Base-by-base conservation (phyloP, 2,888 invertebrate genomes). In the Drosophila melanosoma region DNA sequence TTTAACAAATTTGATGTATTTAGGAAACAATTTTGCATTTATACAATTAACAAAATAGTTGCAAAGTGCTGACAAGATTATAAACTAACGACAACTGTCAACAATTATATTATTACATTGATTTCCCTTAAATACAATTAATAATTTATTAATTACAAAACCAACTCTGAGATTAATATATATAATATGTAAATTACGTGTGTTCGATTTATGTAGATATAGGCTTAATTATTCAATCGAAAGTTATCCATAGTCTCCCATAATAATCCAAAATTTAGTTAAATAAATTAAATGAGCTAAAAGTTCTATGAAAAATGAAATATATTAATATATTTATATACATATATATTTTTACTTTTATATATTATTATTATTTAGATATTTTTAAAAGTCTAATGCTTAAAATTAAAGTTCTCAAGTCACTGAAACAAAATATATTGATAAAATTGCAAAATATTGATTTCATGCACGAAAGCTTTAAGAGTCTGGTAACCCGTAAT, bases 391-490 rank as follows among this genome's bases (percentile, higher is more conserved):
- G 26, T 26, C 26, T 26, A 26, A 26, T 26, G 0, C 4, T 45
- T 12, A 49, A 33, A 32, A 32, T 35, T 23, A 26, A 35, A 45
- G 26, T 62, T 48, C 33, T 20, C 38, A 36, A 58, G n/a, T 17
- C 17, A 76, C 57, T 58, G 23, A 53, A 23, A 23, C 15, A 35
- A 33, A 17, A 49, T 45, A 26, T 42, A 58, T 61, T 11, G 38
- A 33, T 15, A 29, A 26, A 49, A 32, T 38, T 67, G 57, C 42
- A 42, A 40, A 70, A 78, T 83, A 84, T 84, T 86, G 88, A 88
- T 88, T 84, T 86, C 68, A 84, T 86, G 84, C 84, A 84, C 84
- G 84, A 75, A 36, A 62, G 69, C 68, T 40, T 49, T 32, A 71
- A 61, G 67, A 66, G n/a, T 58, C 52, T 56, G 45, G 45, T 51